Conservation (phyloP, 1,140 invertebrate species). For the Dendroctonus ponderosae region DNA sequence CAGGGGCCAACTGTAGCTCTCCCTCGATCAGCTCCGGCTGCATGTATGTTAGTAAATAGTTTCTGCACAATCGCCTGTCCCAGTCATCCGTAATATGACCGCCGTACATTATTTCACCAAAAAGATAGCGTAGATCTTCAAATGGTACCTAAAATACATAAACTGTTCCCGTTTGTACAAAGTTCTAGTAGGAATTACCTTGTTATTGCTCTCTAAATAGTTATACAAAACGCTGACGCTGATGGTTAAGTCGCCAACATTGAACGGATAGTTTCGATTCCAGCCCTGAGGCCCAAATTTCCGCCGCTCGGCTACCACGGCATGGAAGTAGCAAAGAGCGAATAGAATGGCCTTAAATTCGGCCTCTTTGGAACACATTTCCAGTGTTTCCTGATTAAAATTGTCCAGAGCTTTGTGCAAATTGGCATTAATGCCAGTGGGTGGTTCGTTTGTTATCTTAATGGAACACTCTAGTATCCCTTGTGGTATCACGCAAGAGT, state of each 20-base stretch:
- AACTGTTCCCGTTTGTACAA: slow-evolving; percentile 71
- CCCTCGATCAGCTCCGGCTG: slow-evolving; percentile 82
- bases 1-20: slow-evolving; percentile 77
- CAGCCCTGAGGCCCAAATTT: slow-evolving; percentile 96
- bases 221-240: slow-evolving; percentile 89
- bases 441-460: slow-evolving; percentile 96
- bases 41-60: slow-evolving; percentile 92
- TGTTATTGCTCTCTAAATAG: slow-evolving; percentile 86
- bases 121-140: slow-evolving; percentile 88
- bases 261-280: slow-evolving; percentile 81
- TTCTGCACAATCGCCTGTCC: slow-evolving; percentile 87
- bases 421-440: slow-evolving; percentile 91
- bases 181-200: slow-evolving; percentile 67
- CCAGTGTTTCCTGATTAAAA: slow-evolving; percentile 90
- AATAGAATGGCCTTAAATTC: slow-evolving; percentile 94
- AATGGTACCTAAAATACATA: slow-evolving; percentile 76
- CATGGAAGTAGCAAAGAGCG: slow-evolving; percentile 93
- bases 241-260: slow-evolving; percentile 87
- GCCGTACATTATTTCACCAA: slow-evolving; percentile 98
- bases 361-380: slow-evolving; percentile 89
- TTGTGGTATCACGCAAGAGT: slow-evolving; percentile 55
- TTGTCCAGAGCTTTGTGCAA: slow-evolving; percentile 92
- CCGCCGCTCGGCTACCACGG: slow-evolving; percentile 85
- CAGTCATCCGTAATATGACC: slow-evolving; percentile 98
- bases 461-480: slow-evolving; percentile 92